Evolutionary conservation across 2,797 vertebrate species (phyloP), one percentile per base, ranked within the genome.

Genomic region (Macropus fuliginosus): DNA sequence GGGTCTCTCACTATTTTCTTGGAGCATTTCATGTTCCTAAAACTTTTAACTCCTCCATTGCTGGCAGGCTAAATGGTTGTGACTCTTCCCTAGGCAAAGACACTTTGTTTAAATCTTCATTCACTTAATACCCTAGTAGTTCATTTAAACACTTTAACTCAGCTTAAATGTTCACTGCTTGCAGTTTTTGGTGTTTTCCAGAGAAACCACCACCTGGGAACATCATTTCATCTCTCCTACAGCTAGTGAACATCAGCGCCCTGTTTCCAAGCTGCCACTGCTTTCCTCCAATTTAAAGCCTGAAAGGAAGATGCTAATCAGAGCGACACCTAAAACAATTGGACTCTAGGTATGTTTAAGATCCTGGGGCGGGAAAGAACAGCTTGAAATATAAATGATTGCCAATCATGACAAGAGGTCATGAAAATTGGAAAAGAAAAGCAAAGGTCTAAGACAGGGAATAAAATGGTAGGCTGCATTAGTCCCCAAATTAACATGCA

Each of bases 281-380:
- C 87, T 54, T 96, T 97, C 94, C 62, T 90, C 94, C 95, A 28
- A 56, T 91, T 91, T 96, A 93, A 96, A 97, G 54, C 95, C 92
- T 92, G 92, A 10, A 93, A 98, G 96, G 96, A 97, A 96, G 95
- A 93, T 97, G 97, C 95, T 97, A 96, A 98, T 97, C 97, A 97
- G 98, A 97, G 97, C 97, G 94, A 95, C 89, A 96, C 94, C 97
- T 95, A 90, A 91, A 96, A 96, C 96, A 95, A 96, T 55, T 95
- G 94, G 92, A 92, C 93, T 95, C 94, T 34, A 92, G 95, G 95
- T 94, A 93, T 0, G 0, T 81, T 95, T 94, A 91, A 94, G 94
- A 91, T 95, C 87, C 94, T 52, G 93, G 91, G 46, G 94, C 90
- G 81, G 81, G 21, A 46, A 87, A 87, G 93, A 87, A 57, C 94